Percentiles rank a stretch among this genome's conserved stretches.
These are phyloP conservation scores for Cardiocondyla obscurior DNA, from an alignment of 1,140 invertebrate species.

Conservation along the genomic window DNA sequence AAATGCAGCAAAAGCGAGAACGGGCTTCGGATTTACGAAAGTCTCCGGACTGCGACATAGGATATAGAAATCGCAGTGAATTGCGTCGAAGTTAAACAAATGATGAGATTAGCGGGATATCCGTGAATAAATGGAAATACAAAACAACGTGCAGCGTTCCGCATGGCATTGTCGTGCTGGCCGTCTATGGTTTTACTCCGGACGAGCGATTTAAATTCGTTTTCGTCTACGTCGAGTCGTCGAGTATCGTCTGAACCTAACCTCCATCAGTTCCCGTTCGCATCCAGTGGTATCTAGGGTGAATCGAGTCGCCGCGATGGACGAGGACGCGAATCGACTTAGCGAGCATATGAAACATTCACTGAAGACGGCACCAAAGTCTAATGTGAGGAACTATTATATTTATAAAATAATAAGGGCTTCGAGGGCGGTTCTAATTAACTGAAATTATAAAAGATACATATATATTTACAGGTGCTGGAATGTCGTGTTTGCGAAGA, in stretches of 20 bases:
- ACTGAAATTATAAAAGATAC: neutral
- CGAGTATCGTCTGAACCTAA: neutral
- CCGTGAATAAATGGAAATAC: neutral
- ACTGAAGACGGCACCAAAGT: constrained; percentile 46
- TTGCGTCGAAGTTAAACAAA: too few species aligned
- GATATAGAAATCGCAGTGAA: too few species aligned
- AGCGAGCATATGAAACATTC: constrained; percentile 42
- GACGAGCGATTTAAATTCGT: neutral
- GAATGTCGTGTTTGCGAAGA: constrained; percentile 88
- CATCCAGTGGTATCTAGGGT: neutral
- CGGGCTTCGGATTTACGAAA: too few species aligned
- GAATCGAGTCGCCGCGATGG: constrained; percentile 27
- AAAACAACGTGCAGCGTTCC: too few species aligned
- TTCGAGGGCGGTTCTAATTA: neutral
- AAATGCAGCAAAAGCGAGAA: too few species aligned
- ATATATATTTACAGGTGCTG: constrained; percentile 77
- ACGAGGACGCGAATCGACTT: constrained; percentile 33
- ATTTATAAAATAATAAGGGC: neutral
- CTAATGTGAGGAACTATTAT: constrained; percentile 47
- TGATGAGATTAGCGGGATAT: too few species aligned
- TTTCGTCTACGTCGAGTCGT: neutral
- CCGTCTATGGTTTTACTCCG: neutral
- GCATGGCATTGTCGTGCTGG: too few species aligned
- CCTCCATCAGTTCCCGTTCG: neutral
- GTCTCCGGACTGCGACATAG: too few species aligned